Evolutionary conservation across 2,888 invertebrate species (phyloP).

Genomic region (Lithophane socia): DNA sequence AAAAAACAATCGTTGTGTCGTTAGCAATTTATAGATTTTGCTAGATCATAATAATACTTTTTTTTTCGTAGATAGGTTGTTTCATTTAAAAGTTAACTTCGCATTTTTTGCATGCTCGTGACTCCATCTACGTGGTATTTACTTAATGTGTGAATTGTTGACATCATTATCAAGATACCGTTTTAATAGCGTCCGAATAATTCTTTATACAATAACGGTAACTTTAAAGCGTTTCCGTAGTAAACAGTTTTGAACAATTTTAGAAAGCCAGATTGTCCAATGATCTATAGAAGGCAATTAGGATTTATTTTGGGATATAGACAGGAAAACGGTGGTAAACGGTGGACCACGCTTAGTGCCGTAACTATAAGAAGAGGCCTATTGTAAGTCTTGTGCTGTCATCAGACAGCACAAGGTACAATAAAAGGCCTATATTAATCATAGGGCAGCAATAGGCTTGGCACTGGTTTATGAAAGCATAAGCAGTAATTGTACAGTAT

Average conservation of each 20-base stretch:
- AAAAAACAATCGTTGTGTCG: slow-evolving; percentile 13
- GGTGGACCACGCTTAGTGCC: no score
- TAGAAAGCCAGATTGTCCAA: background rate
- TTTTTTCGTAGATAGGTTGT: slow-evolving; percentile 3
- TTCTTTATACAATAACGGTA: slow-evolving; percentile 37
- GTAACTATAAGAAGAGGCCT: background rate
- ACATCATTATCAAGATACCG: slow-evolving; percentile 36
- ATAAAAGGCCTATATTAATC: background rate
- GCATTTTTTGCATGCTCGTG: slow-evolving; percentile 35
- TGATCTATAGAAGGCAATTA: background rate
- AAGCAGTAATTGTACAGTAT: background rate
- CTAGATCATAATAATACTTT: background rate
- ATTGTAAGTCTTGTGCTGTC: no score
- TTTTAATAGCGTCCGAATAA: slow-evolving; percentile 41
- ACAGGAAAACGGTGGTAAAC: background rate
- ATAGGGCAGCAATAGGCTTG: no score
- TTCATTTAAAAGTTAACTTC: background rate
- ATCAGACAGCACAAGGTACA: background rate
- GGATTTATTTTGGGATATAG: background rate
- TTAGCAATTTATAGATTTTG: slow-evolving; percentile 14
- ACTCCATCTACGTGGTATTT: slow-evolving; percentile 34
- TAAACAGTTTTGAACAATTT: slow-evolving; percentile 5
- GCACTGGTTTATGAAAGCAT: background rate
- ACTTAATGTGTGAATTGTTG: slow-evolving; percentile 40
- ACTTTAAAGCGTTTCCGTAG: slow-evolving; percentile 12